These are phyloP conservation scores for Sterrhoptilus dennistouni DNA, from an alignment of 2,113 vertebrate species.

Conservation along the genomic window DNA sequence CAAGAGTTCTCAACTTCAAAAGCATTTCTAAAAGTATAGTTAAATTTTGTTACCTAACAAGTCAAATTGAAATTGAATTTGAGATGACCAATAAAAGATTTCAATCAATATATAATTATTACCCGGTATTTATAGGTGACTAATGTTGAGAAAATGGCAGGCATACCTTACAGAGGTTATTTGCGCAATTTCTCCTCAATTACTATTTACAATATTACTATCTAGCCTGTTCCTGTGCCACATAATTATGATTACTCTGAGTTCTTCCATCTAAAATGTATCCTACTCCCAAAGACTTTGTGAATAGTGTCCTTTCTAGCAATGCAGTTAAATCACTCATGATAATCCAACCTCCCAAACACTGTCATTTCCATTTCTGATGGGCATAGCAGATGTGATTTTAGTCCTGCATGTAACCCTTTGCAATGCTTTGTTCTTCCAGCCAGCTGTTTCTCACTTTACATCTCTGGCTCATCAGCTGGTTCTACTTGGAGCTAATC, in stretches of 20 bases:
- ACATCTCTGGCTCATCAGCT: not conserved
- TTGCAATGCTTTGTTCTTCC: not conserved
- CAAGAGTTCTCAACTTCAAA: fast-evolving
- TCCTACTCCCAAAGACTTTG: not conserved
- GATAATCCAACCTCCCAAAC: not conserved
- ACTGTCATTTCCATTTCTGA: not conserved
- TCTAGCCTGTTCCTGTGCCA: not conserved
- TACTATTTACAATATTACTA: not conserved
- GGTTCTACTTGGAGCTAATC: not conserved
- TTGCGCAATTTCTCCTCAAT: not conserved
- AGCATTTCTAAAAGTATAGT: not conserved
- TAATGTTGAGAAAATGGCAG: not conserved
- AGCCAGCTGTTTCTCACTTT: not conserved
- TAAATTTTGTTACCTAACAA: not conserved
- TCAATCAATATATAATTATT: not conserved
- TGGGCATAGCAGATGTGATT: not conserved
- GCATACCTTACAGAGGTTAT: not conserved
- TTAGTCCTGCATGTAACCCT: not conserved
- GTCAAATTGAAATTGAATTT: not conserved
- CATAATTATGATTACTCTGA: not conserved
- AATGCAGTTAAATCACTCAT: not conserved
- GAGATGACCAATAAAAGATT: not conserved
- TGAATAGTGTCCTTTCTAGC: not conserved
- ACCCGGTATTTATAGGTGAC: not conserved
- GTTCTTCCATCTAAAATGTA: not conserved